Conservation (phyloP, 1,140 invertebrate species). For the Lordiphosa clarofinis region DNA sequence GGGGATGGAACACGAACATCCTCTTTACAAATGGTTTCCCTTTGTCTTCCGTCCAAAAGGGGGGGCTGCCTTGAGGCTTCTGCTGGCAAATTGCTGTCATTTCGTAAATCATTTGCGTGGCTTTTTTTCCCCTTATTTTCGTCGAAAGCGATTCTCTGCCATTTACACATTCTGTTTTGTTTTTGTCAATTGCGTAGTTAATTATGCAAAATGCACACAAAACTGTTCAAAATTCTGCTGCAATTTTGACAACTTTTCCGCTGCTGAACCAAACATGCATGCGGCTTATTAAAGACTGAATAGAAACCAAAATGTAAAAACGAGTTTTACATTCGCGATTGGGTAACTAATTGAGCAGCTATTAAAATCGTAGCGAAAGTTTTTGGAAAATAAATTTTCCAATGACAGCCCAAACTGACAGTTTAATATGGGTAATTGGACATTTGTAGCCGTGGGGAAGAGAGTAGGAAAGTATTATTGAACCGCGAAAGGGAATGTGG, state of each 20-base stretch:
- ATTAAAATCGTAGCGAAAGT: slow-evolving; percentile 42
- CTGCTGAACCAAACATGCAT: slow-evolving; percentile 14
- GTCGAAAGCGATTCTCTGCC: background rate
- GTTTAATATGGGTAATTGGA: too few species aligned
- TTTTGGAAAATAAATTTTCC: slow-evolving; percentile 18
- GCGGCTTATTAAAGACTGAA: slow-evolving; percentile 70
- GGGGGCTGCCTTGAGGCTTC: slow-evolving; percentile 1
- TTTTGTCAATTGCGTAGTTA: slow-evolving; percentile 44
- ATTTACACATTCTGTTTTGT: slow-evolving; percentile 20
- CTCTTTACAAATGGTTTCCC: slow-evolving; percentile 38
- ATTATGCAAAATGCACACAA: slow-evolving; percentile 50
- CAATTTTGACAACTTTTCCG: slow-evolving; percentile 27
- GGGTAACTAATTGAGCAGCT: slow-evolving; percentile 52
- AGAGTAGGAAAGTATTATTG: too few species aligned
- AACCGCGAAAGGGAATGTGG: too few species aligned
- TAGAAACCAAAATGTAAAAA: slow-evolving; percentile 53
- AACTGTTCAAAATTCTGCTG: slow-evolving; percentile 44
- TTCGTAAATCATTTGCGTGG: slow-evolving; percentile 54
- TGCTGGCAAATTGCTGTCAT: slow-evolving; percentile 41
- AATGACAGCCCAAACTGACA: too few species aligned
- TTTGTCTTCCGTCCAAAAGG: slow-evolving; percentile 27
- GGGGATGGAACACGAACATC: background rate
- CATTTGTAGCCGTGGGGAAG: too few species aligned
- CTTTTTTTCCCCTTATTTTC: slow-evolving; percentile 13
- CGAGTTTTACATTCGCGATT: slow-evolving; percentile 18